Base-by-base conservation (phyloP, 2,113 vertebrate genomes). In the Burhinus oedicnemus region DNA sequence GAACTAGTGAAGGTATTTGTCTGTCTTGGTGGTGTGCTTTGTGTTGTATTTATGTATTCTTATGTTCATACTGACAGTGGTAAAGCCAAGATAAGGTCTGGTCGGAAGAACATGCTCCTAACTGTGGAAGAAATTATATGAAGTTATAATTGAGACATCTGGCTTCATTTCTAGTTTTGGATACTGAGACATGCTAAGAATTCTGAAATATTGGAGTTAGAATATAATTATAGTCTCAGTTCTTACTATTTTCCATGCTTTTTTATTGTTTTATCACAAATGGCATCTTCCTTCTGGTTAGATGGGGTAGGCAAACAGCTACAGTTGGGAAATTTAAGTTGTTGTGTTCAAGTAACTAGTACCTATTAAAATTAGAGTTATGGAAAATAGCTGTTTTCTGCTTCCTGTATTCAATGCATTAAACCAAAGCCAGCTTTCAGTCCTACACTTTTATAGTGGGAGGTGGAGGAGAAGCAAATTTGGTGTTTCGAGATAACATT, bases 1-100 rank as follows among this genome's bases (percentile, higher is more conserved):
- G 98, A 98, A 83, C 97, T 98, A 12, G 98, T 98, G 66, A 98
- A 98, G 98, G 98, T 98, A 96, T 90, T 95, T 96, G 77, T 93
- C 36, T 29, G 61, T 95, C 65, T 83, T 87, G 20, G 49, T 57
- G n/a, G 22, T 52, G 12, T 52, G 38, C 12, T 81, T 84, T 90
- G 2, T 29, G 29, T 80, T 91, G 70, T 29, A n/a, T 77, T 78
- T 40, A 5, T 72, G 44, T 79, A 25, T 79, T 80, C 66, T 57
- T 58, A 8, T 30, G 6, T 85, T 78, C 72, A n/a, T 49, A 26
- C 15, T 64, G 45, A 47, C 34, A 74, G 42, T 60, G 54, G 26
- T 34, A 40, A 74, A 82, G 40, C 54, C 54, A 82, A 65, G 64
- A 55, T 57, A 71, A 84, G 8, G 20, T 79, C 11, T 76, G 19